Percentiles rank a stretch among this genome's conserved stretches.
phyloP scores from a whole-genome alignment of 2,113 vertebrate species.

The Vimba vimba region DNA sequence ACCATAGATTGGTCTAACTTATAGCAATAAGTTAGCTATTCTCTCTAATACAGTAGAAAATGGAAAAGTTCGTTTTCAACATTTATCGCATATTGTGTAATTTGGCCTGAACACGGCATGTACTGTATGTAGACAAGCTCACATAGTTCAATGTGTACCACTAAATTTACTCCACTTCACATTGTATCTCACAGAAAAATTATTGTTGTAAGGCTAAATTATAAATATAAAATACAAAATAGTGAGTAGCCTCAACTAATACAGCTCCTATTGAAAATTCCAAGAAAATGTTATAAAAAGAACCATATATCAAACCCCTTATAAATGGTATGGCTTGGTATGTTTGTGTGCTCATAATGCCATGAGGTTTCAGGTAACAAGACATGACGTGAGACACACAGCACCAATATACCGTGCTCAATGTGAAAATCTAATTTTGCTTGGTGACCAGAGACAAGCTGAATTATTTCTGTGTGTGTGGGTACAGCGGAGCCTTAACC shows the following conservation, averaged over 20 bases:
- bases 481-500: conserved; percentile 43
- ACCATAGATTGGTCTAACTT: too few relatives aligned
- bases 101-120: neutral
- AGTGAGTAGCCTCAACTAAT: neutral
- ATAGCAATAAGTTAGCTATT: too few relatives aligned
- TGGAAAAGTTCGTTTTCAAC: too few relatives aligned
- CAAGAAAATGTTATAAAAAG: neutral
- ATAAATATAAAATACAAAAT: too few relatives aligned
- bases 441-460: conserved; percentile 6
- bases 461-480: conserved; percentile 47
- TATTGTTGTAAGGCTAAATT: neutral
- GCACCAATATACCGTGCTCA: conserved; percentile 5
- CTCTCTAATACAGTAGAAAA: too few relatives aligned
- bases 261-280: too few relatives aligned
- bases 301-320: neutral
- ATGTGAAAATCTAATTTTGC: conserved; percentile 44
- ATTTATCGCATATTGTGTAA: neutral
- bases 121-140: neutral
- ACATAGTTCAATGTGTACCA: neutral
- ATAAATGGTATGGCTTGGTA: neutral
- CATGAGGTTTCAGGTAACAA: neutral
- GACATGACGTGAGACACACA: neutral
- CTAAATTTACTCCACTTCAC: neutral
- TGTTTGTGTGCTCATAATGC: neutral
- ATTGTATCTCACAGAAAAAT: neutral